Evolutionary conservation across 2,797 vertebrate species (phyloP).

Genomic region (Alca torda): DNA sequence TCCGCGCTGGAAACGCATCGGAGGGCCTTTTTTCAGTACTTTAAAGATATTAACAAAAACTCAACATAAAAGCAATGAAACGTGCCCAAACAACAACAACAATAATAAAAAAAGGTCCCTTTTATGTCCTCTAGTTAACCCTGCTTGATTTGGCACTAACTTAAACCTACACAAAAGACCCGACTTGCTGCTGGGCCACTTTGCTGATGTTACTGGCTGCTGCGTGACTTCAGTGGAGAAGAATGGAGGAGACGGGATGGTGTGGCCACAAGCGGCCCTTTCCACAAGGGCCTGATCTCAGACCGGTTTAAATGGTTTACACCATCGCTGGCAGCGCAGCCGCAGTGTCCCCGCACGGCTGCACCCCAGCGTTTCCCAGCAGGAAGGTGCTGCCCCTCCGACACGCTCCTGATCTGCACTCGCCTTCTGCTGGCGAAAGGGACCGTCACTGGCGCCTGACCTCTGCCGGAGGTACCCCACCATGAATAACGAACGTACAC

Average conservation of each 20-base stretch:
- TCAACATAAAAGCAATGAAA: background rate
- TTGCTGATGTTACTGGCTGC: background rate
- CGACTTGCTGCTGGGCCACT: background rate
- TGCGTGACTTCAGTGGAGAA: background rate
- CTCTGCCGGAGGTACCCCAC: background rate
- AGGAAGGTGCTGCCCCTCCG: background rate
- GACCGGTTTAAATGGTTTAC: background rate
- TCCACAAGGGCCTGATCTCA: background rate
- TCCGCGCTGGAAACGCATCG: background rate
- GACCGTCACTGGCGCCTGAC: background rate
- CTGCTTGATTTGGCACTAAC: background rate
- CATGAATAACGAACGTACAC: background rate
- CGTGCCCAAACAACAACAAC: background rate
- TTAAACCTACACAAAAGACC: background rate
- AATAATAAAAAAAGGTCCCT: background rate
- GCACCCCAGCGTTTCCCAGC: background rate
- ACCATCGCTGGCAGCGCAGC: background rate
- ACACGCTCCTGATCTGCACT: background rate
- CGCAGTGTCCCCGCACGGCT: background rate
- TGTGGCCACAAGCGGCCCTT: background rate
- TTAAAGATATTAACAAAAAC: background rate
- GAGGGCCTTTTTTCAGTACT: background rate
- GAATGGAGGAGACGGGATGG: background rate
- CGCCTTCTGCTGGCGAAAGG: background rate
- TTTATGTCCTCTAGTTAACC: background rate